Evolutionary conservation across 2,888 invertebrate species (phyloP).

Genomic region (Eledone cirrhosa): DNA sequence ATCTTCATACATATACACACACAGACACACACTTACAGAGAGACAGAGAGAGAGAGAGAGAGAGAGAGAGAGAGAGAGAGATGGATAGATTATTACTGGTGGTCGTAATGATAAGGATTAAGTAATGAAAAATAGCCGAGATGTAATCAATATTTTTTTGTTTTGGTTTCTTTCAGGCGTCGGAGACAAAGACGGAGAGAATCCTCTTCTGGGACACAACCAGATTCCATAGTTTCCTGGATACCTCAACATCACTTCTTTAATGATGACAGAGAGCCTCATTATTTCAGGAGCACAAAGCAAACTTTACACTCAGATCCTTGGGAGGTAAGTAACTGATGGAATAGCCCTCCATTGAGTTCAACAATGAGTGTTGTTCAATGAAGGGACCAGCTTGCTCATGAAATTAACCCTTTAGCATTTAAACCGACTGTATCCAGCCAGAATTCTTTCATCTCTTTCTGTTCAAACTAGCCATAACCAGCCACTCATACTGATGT

Average conservation of each 20-base stretch:
- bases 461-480: too few relatives aligned
- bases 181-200: not conserved
- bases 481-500: too few relatives aligned
- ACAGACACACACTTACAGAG: too few relatives aligned
- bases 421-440: not conserved
- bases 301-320: constrained; percentile 20
- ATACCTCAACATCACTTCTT: constrained; percentile 15
- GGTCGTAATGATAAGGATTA: too few relatives aligned
- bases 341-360: too few relatives aligned
- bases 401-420: not conserved
- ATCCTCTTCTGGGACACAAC: constrained; percentile 1
- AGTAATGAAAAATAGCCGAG: not conserved
- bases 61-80: too few relatives aligned
- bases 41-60: too few relatives aligned
- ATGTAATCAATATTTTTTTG: not conserved
- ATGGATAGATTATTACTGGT: too few relatives aligned
- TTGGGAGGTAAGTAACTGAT: constrained; percentile 16
- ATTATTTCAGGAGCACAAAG: not conserved
- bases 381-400: not conserved
- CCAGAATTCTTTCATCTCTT: too few relatives aligned
- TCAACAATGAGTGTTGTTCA: not conserved
- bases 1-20: too few relatives aligned
- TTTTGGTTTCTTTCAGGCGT: constrained; percentile 3
- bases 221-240: constrained; percentile 22
- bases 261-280: constrained; percentile 5